phyloP scores from a whole-genome alignment of 2,888 invertebrate genomes.

The Eutolmus rufibarbis region DNA sequence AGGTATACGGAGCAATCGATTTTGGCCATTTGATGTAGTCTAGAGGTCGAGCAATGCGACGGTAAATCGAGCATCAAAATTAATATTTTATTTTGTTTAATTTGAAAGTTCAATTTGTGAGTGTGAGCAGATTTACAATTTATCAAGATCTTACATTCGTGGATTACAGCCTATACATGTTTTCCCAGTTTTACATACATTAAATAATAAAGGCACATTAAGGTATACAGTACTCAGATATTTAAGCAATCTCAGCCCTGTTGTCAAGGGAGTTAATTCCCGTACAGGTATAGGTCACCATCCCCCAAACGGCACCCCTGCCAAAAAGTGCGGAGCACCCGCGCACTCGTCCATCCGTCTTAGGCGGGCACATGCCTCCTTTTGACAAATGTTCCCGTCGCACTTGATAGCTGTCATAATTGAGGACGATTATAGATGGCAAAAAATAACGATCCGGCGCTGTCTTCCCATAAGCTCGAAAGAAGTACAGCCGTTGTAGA shows the following conservation, averaged over 20 bases:
- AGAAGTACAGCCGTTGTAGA: neutral
- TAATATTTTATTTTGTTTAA: too few relatives aligned
- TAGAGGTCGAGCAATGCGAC: too few relatives aligned
- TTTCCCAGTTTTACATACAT: too few relatives aligned
- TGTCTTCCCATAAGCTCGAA: neutral
- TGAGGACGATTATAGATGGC: constrained; percentile 3
- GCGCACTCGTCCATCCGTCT: neutral
- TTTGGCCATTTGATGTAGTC: too few relatives aligned
- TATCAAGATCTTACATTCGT: too few relatives aligned
- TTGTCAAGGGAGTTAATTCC: neutral
- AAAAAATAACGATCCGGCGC: constrained; percentile 24
- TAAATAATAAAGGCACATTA: too few relatives aligned
- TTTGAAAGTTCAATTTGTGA: too few relatives aligned
- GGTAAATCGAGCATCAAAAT: too few relatives aligned
- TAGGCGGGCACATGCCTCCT: neutral
- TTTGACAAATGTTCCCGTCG: constrained; percentile 4
- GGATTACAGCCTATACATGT: too few relatives aligned
- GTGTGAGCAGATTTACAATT: too few relatives aligned
- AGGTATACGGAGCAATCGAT: too few relatives aligned
- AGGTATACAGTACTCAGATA: neutral
- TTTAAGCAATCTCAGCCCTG: neutral
- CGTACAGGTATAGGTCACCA: neutral
- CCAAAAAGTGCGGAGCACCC: neutral
- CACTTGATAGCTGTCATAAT: constrained; percentile 27
- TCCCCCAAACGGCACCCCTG: neutral